Evolutionary conservation across 2,888 invertebrate species (phyloP).

Genomic region (Lobophora halterata): DNA sequence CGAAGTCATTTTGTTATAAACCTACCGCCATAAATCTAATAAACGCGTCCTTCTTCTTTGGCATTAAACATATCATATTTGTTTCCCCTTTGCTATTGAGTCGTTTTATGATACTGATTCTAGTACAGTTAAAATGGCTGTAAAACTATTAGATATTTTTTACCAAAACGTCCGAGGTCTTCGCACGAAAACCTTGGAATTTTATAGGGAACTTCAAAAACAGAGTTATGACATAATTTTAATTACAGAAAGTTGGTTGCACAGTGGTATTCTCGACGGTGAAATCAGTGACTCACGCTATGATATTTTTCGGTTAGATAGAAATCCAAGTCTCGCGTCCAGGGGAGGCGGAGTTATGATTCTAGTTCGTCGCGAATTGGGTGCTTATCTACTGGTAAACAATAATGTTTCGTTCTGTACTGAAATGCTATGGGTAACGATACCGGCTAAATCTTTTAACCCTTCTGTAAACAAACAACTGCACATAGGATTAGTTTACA

Average conservation of each 20-base stretch:
- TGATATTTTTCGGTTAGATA: not conserved
- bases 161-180: conserved; percentile 7
- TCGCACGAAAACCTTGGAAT: conserved; percentile 1
- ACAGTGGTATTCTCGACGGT: not conserved
- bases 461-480: not conserved
- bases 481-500: not conserved
- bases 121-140: not conserved
- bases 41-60: too few relatives aligned
- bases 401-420: too few relatives aligned
- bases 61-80: too few relatives aligned
- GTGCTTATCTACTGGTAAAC: too few relatives aligned
- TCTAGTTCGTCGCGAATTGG: conserved; percentile 1
- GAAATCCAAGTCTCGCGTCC: not conserved
- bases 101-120: too few relatives aligned
- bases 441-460: too few relatives aligned
- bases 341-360: conserved; percentile 1
- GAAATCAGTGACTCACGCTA: conserved; percentile 1
- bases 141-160: conserved; percentile 1
- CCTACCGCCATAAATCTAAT: too few relatives aligned
- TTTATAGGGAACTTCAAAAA: conserved; percentile 1
- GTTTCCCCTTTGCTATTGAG: too few relatives aligned
- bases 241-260: conserved; percentile 1
- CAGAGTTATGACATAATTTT: conserved; percentile 1
- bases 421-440: too few relatives aligned
- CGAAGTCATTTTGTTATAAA: too few relatives aligned